These are phyloP conservation scores for Drosophila mulleri DNA, from an alignment of 2,888 invertebrate species.

Conservation along the genomic window DNA sequence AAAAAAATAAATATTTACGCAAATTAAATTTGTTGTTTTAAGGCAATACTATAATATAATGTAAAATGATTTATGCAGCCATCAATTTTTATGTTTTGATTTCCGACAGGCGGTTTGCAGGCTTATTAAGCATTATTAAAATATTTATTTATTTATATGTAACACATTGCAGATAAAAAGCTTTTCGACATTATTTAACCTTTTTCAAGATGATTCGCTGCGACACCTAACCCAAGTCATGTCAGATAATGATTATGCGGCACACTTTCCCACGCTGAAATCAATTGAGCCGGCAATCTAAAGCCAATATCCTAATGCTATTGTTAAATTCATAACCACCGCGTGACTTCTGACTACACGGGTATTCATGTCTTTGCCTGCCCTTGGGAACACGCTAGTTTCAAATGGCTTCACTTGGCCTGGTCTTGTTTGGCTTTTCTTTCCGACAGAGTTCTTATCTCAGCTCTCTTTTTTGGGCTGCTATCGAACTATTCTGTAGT, in stretches of 20 bases:
- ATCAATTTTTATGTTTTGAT: no score
- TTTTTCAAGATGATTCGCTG: background rate
- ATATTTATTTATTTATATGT: background rate
- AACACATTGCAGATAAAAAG: background rate
- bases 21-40: background rate
- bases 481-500: conserved; percentile 61
- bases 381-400: conserved; percentile 54
- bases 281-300: conserved; percentile 14
- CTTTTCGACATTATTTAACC: background rate
- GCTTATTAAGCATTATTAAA: background rate
- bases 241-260: background rate
- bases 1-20: background rate
- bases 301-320: background rate
- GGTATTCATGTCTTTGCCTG: conserved; percentile 8
- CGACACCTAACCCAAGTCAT: background rate
- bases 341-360: background rate
- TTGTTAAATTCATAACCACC: conserved; percentile 14
- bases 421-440: conserved; percentile 31
- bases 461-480: conserved; percentile 35
- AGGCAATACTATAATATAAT: no score
- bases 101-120: no score
- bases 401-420: conserved; percentile 39
- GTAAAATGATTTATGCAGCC: no score
- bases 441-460: conserved; percentile 46
- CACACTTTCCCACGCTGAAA: background rate